These are phyloP conservation scores for Exephanes ischioxanthus DNA, from an alignment of 2,888 invertebrate genomes.

Conservation along the genomic window DNA sequence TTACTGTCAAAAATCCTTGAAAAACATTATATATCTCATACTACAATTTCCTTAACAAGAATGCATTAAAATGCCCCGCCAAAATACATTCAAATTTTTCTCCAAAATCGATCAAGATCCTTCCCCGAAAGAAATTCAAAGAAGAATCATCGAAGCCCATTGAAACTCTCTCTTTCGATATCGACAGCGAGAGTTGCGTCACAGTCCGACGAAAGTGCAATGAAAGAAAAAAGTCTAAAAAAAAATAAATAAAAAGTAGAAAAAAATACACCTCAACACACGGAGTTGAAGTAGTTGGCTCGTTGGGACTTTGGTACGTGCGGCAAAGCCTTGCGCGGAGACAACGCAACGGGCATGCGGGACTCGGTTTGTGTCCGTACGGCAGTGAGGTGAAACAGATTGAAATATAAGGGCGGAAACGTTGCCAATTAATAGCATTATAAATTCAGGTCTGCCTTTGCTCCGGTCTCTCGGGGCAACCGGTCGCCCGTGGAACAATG, in stretches of 20 bases:
- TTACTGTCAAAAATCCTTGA: no score
- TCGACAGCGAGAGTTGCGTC: constrained; percentile 45
- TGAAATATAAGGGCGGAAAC: constrained; percentile 81
- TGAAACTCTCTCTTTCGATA: constrained; percentile 25
- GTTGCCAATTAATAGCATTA: constrained; percentile 81
- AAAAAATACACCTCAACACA: constrained; percentile 28
- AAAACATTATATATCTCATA: no score
- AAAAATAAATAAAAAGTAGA: background rate
- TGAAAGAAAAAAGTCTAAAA: no score
- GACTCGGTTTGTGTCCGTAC: constrained; percentile 31
- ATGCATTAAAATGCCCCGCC: no score
- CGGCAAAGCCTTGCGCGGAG: background rate
- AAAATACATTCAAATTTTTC: no score
- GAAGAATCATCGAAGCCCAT: background rate
- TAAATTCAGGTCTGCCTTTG: constrained; percentile 75
- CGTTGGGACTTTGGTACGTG: constrained; percentile 48
- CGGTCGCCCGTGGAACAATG: constrained; percentile 77
- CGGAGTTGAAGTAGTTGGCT: background rate
- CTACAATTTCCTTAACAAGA: no score
- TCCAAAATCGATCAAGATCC: no score
- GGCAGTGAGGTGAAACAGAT: constrained; percentile 70
- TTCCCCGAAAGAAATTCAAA: no score
- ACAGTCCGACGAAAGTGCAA: constrained; percentile 20
- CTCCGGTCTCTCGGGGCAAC: constrained; percentile 63
- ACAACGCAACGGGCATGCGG: constrained; percentile 2